phyloP scores from a whole-genome alignment of 2,113 vertebrate genomes.

The Glareola pratincola region DNA sequence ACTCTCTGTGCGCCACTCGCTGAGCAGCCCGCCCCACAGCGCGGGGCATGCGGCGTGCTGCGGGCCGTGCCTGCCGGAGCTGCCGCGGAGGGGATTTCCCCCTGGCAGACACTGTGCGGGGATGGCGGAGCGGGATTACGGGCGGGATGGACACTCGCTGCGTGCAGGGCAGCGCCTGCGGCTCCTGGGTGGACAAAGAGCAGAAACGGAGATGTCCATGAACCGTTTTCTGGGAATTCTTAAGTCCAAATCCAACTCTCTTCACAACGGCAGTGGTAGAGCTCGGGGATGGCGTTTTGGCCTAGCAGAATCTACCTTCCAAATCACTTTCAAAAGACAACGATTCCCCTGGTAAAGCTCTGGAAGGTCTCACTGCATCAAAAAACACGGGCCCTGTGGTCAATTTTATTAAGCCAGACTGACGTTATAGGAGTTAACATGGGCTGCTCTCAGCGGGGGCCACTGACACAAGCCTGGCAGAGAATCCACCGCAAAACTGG shows the following conservation, averaged over 20 bases:
- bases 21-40: background rate
- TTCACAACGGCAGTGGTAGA: background rate
- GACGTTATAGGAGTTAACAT: accelerated
- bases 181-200: background rate
- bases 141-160: background rate
- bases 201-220: background rate
- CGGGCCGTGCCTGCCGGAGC: accelerated
- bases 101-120: accelerated
- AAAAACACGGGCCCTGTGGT: background rate
- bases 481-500: accelerated
- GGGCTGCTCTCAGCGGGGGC: background rate
- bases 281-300: background rate
- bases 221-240: background rate
- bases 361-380: background rate
- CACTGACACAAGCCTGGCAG: accelerated
- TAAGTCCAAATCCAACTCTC: background rate
- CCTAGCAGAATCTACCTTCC: background rate
- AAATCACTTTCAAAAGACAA: accelerated
- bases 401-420: accelerated
- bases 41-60: accelerated
- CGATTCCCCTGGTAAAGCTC: accelerated
- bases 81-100: accelerated
- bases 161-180: accelerated
- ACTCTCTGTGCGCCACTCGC: accelerated
- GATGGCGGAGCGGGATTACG: accelerated